A percentile compares a stretch with the other conserved stretches of the same genome.
Conservation (phyloP, 2,888 invertebrate genomes). For the Drosophila subquinaria region DNA sequence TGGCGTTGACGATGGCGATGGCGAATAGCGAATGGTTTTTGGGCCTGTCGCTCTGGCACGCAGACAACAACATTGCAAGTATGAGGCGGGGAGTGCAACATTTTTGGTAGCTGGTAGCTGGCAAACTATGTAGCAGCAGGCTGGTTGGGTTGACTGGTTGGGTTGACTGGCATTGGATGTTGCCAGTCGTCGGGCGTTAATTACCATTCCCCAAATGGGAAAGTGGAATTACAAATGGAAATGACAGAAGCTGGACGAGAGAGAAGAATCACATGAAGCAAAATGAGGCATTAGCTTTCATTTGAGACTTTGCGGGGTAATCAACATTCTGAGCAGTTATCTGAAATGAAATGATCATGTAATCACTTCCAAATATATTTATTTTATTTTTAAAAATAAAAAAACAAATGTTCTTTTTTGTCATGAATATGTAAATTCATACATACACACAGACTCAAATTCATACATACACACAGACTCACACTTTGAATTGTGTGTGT, state of each 20-base stretch:
- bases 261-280: constrained; percentile 8
- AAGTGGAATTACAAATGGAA: constrained; percentile 39
- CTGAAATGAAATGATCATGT: constrained; percentile 10
- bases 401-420: not conserved
- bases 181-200: constrained; percentile 48
- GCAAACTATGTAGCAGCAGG: not conserved
- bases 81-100: constrained; percentile 27
- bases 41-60: constrained; percentile 47
- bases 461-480: constrained; percentile 3
- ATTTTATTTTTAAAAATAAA: not conserved
- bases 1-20: constrained; percentile 53
- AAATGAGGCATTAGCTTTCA: constrained; percentile 17
- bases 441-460: constrained; percentile 2
- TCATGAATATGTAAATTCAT: constrained; percentile 10
- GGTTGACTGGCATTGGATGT: constrained; percentile 31
- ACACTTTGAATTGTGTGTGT: too few species aligned
- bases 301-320: not conserved
- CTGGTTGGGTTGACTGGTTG: constrained; percentile 20
- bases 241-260: constrained; percentile 10
- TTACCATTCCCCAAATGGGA: constrained; percentile 46
- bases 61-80: constrained; percentile 26
- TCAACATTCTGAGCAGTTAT: not conserved
- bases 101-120: constrained; percentile 42
- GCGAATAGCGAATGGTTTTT: constrained; percentile 47
- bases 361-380: not conserved